phyloP scores from a whole-genome alignment of 2,888 invertebrate species.

The Orthosia gothica region DNA sequence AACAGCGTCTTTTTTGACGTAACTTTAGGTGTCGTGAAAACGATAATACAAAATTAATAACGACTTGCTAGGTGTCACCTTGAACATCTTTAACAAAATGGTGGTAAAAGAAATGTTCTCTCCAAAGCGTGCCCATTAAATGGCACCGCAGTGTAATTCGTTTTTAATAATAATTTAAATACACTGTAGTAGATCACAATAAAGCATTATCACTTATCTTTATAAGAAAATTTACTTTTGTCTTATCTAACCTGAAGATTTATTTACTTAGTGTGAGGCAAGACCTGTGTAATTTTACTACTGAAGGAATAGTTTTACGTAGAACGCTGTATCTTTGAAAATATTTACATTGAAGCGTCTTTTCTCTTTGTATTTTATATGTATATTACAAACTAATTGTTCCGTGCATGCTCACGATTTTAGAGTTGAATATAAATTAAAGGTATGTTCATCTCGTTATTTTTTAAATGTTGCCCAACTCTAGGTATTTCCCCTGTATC shows the following conservation, averaged over 20 bases:
- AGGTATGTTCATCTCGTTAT: too few species aligned
- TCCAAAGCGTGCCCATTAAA: neutral
- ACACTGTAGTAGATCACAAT: constrained; percentile 37
- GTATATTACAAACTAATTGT: too few species aligned
- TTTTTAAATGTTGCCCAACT: too few species aligned
- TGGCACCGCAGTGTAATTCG: constrained; percentile 32
- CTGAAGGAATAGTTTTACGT: neutral
- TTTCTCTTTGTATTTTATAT: neutral
- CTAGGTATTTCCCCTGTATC: too few species aligned
- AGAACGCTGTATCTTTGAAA: neutral
- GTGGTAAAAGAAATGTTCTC: neutral
- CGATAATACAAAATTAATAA: too few species aligned
- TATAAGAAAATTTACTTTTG: constrained; percentile 25
- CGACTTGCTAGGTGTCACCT: too few species aligned
- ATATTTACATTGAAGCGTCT: neutral
- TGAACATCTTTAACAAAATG: too few species aligned
- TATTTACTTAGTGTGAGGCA: constrained; percentile 29
- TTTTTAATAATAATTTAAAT: constrained; percentile 22
- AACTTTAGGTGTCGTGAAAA: too few species aligned
- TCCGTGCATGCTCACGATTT: neutral
- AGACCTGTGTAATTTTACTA: constrained; percentile 28
- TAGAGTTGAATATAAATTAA: neutral
- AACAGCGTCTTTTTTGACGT: too few species aligned
- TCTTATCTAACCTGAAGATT: constrained; percentile 45
- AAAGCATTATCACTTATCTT: constrained; percentile 53